Evolutionary conservation across 2,797 vertebrate genomes (phyloP).

Genomic region (Australoheros facetus): DNA sequence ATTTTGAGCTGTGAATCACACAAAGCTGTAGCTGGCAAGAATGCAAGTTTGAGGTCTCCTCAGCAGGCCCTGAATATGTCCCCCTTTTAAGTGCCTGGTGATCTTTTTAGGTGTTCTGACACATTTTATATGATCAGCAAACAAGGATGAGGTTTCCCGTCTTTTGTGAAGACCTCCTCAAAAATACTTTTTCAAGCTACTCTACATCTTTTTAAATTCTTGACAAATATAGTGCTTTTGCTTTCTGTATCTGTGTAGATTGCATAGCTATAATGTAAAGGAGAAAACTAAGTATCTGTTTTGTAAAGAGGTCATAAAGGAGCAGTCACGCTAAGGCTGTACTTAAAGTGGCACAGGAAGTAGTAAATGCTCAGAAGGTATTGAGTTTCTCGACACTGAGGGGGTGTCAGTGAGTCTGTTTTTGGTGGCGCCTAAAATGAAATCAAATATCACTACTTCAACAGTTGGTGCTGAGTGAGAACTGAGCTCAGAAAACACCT

Average conservation of each 20-base stretch:
- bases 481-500: slow-evolving; percentile 35
- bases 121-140: background rate
- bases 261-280: background rate
- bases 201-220: background rate
- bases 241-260: background rate
- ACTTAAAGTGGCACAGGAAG: slow-evolving; percentile 52
- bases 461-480: slow-evolving; percentile 38
- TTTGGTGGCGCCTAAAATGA: slow-evolving; percentile 36
- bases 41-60: background rate
- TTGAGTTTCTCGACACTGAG: slow-evolving; percentile 52
- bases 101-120: background rate
- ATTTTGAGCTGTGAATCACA: background rate
- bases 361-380: slow-evolving; percentile 55
- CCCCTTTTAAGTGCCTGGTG: background rate
- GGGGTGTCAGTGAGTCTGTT: slow-evolving; percentile 27
- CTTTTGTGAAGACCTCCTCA: background rate
- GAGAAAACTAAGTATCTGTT: slow-evolving; percentile 5
- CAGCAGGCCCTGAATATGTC: background rate
- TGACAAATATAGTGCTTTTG: background rate
- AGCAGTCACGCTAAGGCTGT: background rate
- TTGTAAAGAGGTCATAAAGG: background rate
- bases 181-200: background rate
- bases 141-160: background rate
- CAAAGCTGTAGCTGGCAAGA: background rate
- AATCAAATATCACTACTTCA: slow-evolving; percentile 53